Conservation (phyloP, 2,797 vertebrate genomes). For the Ammospiza maritima region DNA sequence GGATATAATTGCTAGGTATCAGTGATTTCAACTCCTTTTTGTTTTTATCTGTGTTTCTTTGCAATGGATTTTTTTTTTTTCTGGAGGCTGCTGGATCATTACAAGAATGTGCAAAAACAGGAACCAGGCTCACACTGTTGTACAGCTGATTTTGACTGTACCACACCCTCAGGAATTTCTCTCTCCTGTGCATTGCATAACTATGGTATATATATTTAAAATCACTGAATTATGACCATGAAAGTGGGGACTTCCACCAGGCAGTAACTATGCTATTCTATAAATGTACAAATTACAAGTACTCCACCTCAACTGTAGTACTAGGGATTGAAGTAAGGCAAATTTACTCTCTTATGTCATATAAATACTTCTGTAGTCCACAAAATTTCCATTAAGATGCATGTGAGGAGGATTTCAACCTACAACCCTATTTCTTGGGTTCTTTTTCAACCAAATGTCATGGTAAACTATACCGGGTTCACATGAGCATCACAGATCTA, state of each 20-base stretch:
- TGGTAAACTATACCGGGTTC: background rate
- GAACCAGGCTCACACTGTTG: background rate
- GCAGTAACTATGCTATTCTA: background rate
- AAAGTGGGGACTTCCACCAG: background rate
- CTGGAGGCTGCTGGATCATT: background rate
- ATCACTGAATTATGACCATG: background rate
- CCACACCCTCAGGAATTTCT: background rate
- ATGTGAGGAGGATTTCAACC: background rate
- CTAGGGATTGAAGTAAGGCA: background rate
- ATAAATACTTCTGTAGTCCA: background rate
- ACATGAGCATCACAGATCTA: background rate
- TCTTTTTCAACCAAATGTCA: background rate
- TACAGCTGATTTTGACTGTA: background rate
- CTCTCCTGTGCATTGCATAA: background rate
- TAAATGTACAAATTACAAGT: background rate
- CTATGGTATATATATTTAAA: background rate
- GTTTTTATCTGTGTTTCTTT: conserved; percentile 1
- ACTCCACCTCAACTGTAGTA: background rate
- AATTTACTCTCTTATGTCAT: background rate
- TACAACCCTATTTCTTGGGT: background rate
- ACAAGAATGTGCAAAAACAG: background rate
- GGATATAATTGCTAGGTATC: conserved; percentile 6
- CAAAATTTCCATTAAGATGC: background rate
- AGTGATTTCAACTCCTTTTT: background rate
- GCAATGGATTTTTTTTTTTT: background rate